Evolutionary conservation across 1,140 invertebrate species (phyloP), one percentile per base, ranked within the genome.

Genomic region (Bombus breviceps): DNA sequence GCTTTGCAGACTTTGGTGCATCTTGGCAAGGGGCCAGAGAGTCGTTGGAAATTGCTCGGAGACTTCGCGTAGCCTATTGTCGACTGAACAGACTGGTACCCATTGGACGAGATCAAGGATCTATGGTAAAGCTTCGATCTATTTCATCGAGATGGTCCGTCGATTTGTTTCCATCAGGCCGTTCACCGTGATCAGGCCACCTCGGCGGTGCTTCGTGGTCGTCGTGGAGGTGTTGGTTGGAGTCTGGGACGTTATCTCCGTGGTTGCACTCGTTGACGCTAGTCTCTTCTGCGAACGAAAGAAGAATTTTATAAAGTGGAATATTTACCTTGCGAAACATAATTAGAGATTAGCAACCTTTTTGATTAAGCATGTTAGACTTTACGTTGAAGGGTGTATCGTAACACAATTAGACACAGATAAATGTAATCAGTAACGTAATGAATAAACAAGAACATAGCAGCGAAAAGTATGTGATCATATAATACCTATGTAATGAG

Each of bases 111-210:
- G 76, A 72, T 81, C 77, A 37, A 73, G 39, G 76, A 74, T 64
- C 69, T 74, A 73, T 41, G 68, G 34, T 64, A 32, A 53, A 66
- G 37, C n/a, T 41, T 66, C 57, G 78, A 74, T n/a, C 82, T 87
- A 87, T 75, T 87, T 87, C 86, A 85, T 87, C 69, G 82, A 69
- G 76, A 84, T 79, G 76, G 75, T 77, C 53, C 81, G 82, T 15
- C 72, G 86, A 71, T 85, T 68, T 28, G 66, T 83, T 15, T 87
- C 57, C 15, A 62, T 22, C 18, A 4, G 8, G 6, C 9, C 53
- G 59, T 43, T 76, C 22, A 32, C 39, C 25, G 75, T 22, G 72
- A 41, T 39, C 32, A 37, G 22, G 12, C 25, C 12, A 0, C 43
- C 37, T 6, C 76, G 81, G 22, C 75, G 81, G 1, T 68, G 86